phyloP scores from a whole-genome alignment of 2,797 vertebrate species.

The Lates japonicus region DNA sequence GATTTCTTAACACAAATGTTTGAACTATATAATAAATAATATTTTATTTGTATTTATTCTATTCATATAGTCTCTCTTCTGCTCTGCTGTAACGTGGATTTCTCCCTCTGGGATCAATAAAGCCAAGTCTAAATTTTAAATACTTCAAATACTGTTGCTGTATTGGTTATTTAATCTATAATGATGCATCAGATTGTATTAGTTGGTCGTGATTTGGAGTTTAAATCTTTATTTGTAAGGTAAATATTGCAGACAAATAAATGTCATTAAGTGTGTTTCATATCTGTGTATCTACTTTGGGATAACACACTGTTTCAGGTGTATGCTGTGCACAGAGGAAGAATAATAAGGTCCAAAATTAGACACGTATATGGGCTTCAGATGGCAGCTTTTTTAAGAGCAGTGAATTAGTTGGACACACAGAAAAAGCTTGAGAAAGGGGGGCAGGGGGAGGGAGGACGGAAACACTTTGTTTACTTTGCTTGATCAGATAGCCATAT shows the following conservation, averaged over 20 bases:
- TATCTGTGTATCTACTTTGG: not conserved
- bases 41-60: not conserved
- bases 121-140: not conserved
- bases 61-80: not conserved
- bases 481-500: conserved; percentile 79
- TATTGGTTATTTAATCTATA: not conserved
- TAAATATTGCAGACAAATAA: not conserved
- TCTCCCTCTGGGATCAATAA: not conserved
- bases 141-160: not conserved
- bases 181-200: not conserved
- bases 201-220: not conserved
- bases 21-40: too few relatives aligned
- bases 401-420: conserved; percentile 44
- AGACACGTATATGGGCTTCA: not conserved
- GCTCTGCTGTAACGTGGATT: not conserved
- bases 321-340: not conserved
- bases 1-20: not conserved
- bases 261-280: not conserved
- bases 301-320: not conserved
- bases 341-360: not conserved
- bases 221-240: not conserved
- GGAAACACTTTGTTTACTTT: conserved; percentile 75
- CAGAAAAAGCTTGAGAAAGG: conserved; percentile 26
- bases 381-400: conserved; percentile 33
- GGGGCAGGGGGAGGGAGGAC: not conserved